These are phyloP conservation scores for Hyperoplus immaculatus DNA, from an alignment of 2,797 vertebrate species.

Conservation along the genomic window DNA sequence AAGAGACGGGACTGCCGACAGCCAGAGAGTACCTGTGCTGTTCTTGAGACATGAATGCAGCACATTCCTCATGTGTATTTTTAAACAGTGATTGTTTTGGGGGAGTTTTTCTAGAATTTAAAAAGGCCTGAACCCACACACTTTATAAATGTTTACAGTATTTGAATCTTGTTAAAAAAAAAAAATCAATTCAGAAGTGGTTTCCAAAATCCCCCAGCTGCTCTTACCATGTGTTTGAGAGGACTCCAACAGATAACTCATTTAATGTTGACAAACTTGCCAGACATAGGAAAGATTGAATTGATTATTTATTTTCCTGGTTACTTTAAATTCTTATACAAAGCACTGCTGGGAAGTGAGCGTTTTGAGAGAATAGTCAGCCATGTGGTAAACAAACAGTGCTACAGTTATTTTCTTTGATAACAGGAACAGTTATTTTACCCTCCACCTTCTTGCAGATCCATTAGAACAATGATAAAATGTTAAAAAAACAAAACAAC, in stretches of 20 bases:
- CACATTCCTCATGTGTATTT: background rate
- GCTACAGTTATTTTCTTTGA: background rate
- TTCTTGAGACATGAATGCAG: background rate
- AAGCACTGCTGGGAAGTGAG: background rate
- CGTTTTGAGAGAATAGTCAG: background rate
- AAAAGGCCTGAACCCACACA: background rate
- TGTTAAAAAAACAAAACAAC: constrained; percentile 19
- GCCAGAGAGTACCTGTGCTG: constrained; percentile 5
- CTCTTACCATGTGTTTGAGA: background rate
- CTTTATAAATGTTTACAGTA: background rate
- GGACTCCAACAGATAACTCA: background rate
- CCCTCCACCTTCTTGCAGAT: constrained; percentile 5
- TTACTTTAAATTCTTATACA: background rate
- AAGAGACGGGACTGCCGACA: constrained; percentile 26
- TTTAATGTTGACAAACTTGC: background rate
- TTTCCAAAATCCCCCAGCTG: constrained; percentile 2
- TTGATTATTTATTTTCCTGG: background rate
- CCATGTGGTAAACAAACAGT: background rate
- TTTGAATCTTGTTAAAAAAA: constrained; percentile 6
- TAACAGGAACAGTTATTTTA: constrained; percentile 2
- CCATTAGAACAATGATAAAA: background rate
- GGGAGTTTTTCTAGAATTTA: constrained; percentile 10
- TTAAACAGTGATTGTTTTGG: background rate
- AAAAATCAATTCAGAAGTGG: background rate
- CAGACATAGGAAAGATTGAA: background rate